A percentile compares a stretch with the other conserved stretches of the same genome.
Conservation (phyloP, 2,797 vertebrate genomes). For the Enteromius argenteus region DNA sequence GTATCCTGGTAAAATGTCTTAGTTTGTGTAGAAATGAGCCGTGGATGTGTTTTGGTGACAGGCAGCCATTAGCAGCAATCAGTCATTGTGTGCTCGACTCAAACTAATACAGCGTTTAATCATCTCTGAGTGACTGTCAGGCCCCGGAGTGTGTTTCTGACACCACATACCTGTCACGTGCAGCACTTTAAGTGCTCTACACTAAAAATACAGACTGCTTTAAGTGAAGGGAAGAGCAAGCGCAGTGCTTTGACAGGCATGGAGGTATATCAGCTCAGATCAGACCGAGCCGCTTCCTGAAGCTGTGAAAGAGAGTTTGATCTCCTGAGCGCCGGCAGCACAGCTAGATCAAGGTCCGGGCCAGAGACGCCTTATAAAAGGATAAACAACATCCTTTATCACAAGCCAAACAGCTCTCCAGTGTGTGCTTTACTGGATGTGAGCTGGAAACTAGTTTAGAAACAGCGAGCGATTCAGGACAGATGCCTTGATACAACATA, state of each 20-base stretch:
- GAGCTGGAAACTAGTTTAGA: conserved; percentile 57
- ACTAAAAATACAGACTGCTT: conserved; percentile 28
- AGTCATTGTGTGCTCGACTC: background rate
- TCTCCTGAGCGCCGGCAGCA: conserved; percentile 66
- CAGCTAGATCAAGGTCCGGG: conserved; percentile 68
- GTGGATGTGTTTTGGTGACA: conserved; percentile 20
- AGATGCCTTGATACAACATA: background rate
- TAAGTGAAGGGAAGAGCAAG: conserved; percentile 2
- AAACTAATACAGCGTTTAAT: conserved; percentile 4
- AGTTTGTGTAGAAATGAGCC: background rate
- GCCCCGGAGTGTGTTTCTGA: conserved; percentile 18
- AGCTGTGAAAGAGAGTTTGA: conserved; percentile 50
- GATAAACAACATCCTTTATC: conserved; percentile 71
- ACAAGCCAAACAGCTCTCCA: conserved; percentile 58
- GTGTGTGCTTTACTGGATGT: conserved; percentile 58
- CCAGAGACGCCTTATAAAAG: conserved; percentile 61
- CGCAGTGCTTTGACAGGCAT: conserved; percentile 37
- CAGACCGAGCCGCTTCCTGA: conserved; percentile 19
- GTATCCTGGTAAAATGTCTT: background rate
- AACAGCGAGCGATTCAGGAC: background rate
- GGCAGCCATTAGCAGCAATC: conserved; percentile 33
- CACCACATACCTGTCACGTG: background rate
- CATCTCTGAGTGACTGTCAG: conserved; percentile 29
- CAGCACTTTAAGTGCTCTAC: background rate
- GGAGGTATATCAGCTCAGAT: conserved; percentile 17